These are phyloP conservation scores for Pteronotus mesoamericanus DNA, from an alignment of 2,797 vertebrate species.

Conservation along the genomic window DNA sequence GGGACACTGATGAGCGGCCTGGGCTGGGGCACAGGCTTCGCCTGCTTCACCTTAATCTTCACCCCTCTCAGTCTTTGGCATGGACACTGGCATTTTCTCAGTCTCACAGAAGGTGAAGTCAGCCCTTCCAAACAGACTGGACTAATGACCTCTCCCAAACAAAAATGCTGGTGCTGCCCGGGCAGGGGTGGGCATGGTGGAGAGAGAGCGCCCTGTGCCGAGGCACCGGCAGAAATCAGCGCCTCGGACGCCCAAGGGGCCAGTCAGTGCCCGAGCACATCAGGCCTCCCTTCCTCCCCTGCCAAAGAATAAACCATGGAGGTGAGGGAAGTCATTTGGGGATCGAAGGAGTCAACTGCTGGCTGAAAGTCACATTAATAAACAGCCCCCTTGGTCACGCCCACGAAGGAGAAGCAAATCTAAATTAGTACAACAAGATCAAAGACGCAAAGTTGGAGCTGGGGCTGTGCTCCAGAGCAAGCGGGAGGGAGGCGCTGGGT, in stretches of 20 bases:
- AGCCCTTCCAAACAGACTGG: not conserved
- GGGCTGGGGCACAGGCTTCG: not conserved
- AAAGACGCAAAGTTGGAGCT: not conserved
- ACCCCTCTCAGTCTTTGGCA: not conserved
- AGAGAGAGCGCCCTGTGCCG: not conserved
- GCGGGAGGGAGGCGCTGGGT: not conserved
- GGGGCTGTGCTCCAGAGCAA: not conserved
- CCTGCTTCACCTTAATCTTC: not conserved
- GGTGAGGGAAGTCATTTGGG: not conserved
- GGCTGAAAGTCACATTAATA: not conserved
- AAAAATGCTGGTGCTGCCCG: not conserved
- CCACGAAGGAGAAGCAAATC: not conserved
- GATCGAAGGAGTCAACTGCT: conserved; percentile 18
- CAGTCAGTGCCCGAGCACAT: not conserved
- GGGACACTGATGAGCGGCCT: rapidly evolving
- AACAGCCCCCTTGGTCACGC: not conserved
- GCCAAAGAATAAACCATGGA: not conserved
- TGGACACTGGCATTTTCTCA: not conserved
- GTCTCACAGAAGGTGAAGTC: not conserved
- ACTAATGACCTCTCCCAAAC: not conserved
- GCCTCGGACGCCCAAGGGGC: not conserved
- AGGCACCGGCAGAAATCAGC: not conserved
- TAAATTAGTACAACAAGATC: conserved; percentile 31
- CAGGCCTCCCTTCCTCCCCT: not conserved
- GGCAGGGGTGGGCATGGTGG: not conserved